phyloP scores from a whole-genome alignment of 2,113 vertebrate genomes.

The Corythornis cristatus region DNA sequence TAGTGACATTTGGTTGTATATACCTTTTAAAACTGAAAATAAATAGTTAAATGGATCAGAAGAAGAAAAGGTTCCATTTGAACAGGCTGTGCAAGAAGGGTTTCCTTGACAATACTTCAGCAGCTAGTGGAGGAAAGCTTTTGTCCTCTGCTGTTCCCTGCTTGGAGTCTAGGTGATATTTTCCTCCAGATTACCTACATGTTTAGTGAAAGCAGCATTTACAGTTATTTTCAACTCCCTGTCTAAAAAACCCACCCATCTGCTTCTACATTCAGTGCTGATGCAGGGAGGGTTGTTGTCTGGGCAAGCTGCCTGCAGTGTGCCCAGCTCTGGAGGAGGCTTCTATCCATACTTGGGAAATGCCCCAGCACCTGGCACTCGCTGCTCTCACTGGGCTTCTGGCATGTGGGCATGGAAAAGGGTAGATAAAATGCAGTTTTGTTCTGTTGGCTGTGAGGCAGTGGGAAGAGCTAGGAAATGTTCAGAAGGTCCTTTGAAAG shows the following conservation, averaged over 20 bases:
- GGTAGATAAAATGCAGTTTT: slow-evolving; percentile 3
- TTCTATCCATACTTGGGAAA: slow-evolving; percentile 20
- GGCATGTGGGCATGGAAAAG: slow-evolving; percentile 17
- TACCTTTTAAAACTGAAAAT: background rate
- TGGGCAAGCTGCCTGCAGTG: slow-evolving; percentile 27
- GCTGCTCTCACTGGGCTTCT: slow-evolving; percentile 34
- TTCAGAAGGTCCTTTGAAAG: slow-evolving; percentile 46
- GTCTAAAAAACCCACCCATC: background rate
- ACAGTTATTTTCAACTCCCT: background rate
- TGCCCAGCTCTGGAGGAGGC: slow-evolving; percentile 12
- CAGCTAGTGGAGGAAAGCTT: background rate
- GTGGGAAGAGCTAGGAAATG: slow-evolving; percentile 37
- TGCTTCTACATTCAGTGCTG: slow-evolving; percentile 22
- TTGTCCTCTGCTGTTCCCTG: background rate
- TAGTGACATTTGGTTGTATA: background rate
- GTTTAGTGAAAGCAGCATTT: background rate
- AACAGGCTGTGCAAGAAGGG: background rate
- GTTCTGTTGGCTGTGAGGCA: slow-evolving; percentile 18
- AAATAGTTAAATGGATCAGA: background rate
- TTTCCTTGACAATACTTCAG: background rate
- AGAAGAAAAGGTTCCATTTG: background rate
- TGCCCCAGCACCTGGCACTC: background rate
- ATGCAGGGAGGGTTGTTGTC: background rate
- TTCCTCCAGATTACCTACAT: background rate
- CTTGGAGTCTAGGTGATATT: background rate